phyloP scores from a whole-genome alignment of 2,113 vertebrate genomes.

The Bubo bubo region DNA sequence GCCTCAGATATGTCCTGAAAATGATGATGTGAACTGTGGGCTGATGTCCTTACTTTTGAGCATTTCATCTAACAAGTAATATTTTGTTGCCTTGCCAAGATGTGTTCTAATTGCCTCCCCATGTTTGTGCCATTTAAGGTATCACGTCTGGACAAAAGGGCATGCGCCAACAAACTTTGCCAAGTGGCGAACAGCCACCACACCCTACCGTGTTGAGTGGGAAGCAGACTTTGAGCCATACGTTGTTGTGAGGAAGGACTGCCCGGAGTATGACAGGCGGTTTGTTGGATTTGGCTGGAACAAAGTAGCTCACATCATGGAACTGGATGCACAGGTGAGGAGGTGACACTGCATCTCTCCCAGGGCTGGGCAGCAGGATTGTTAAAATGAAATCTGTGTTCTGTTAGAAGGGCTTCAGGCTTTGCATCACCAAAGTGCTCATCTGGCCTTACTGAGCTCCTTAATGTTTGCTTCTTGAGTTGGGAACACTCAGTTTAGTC shows the following conservation, averaged over 20 bases:
- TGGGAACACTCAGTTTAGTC: background rate
- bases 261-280: slow-evolving; percentile 94
- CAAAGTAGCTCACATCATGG: slow-evolving; percentile 99
- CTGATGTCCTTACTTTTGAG: slow-evolving; percentile 14
- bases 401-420: background rate
- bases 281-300: slow-evolving; percentile 99
- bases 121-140: slow-evolving; percentile 71
- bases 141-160: slow-evolving; percentile 98
- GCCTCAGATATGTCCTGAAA: background rate
- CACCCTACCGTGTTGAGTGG: slow-evolving; percentile 94
- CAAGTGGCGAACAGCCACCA: slow-evolving; percentile 97
- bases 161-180: slow-evolving; percentile 98
- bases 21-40: background rate
- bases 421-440: background rate
- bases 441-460: background rate
- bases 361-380: background rate
- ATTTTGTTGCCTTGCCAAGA: background rate
- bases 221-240: slow-evolving; percentile 98
- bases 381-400: background rate
- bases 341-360: background rate
- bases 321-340: slow-evolving; percentile 94
- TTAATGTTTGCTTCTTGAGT: background rate
- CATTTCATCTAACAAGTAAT: background rate
- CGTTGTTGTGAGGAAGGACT: slow-evolving; percentile 91
- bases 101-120: background rate